These are phyloP conservation scores for Agonopterix heracliana DNA, from an alignment of 2,888 invertebrate species.

Conservation along the genomic window DNA sequence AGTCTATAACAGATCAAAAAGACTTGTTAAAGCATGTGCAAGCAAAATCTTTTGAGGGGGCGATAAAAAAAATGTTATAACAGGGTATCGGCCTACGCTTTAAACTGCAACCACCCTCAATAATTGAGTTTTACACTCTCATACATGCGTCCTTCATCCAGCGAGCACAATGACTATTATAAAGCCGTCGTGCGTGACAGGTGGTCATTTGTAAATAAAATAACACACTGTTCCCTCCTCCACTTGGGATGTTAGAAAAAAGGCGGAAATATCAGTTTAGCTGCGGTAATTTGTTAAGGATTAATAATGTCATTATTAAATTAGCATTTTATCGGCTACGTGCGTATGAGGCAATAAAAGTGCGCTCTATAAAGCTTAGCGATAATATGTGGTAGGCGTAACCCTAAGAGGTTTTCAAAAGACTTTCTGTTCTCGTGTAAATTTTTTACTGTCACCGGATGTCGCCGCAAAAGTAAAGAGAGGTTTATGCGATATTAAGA, in stretches of 20 bases:
- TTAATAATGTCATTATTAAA: slow-evolving; percentile 15
- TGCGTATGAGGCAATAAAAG: slow-evolving; percentile 9
- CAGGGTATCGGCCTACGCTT: slow-evolving; percentile 31
- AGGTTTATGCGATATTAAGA: slow-evolving; percentile 57
- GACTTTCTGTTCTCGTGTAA: slow-evolving; percentile 23
- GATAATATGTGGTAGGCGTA: no score
- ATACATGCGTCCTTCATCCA: slow-evolving; percentile 8
- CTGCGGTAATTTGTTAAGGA: slow-evolving; percentile 17
- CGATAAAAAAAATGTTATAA: slow-evolving; percentile 23
- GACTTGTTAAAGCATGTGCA: no score
- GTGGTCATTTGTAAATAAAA: slow-evolving; percentile 32
- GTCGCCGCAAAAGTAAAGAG: slow-evolving; percentile 27
- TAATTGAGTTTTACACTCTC: slow-evolving; percentile 37
- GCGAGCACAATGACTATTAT: slow-evolving; percentile 7
- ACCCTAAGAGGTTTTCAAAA: neutral
- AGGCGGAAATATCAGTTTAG: slow-evolving; percentile 26
- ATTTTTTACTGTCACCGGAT: slow-evolving; percentile 35
- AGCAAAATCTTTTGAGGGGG: slow-evolving; percentile 20
- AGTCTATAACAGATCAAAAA: no score
- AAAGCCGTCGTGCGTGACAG: slow-evolving; percentile 26
- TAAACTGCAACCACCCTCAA: slow-evolving; percentile 41
- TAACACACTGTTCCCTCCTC: slow-evolving; percentile 1
- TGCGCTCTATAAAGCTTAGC: neutral
- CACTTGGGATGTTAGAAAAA: slow-evolving; percentile 9
- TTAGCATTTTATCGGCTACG: slow-evolving; percentile 14